Percentiles rank a stretch among this genome's conserved stretches.
phyloP scores from a whole-genome alignment of 2,888 invertebrate species.

The Imbricaverruca yamaguchii region DNA sequence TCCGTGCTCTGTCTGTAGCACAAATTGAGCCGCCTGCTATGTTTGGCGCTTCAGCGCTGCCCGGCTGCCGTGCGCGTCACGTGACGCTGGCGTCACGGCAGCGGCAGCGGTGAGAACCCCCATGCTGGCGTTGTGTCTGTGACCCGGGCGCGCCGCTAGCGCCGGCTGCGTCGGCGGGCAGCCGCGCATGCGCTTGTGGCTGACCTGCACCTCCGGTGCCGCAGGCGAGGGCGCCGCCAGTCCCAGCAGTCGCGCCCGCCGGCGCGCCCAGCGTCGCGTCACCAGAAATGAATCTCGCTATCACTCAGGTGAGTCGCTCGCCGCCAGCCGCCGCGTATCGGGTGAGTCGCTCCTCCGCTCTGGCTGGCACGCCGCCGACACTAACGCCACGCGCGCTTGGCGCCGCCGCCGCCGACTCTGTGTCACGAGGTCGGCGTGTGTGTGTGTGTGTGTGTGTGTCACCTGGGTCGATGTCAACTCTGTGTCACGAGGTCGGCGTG shows the following conservation, averaged over 20 bases:
- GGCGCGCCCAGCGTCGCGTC: slow-evolving; percentile 76
- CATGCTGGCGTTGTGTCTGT: not conserved
- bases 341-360: not conserved
- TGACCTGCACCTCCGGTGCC: not conserved
- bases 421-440: not conserved
- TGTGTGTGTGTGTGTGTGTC: slow-evolving; percentile 23
- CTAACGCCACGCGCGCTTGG: too few relatives aligned
- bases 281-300: slow-evolving; percentile 92
- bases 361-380: too few relatives aligned
- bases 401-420: too few relatives aligned
- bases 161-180: too few relatives aligned
- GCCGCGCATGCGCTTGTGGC: not conserved
- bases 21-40: too few relatives aligned
- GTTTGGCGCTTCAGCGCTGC: too few relatives aligned
- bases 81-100: too few relatives aligned
- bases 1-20: too few relatives aligned
- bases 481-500: not conserved
- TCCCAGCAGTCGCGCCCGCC: slow-evolving; percentile 46
- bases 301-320: slow-evolving; percentile 74
- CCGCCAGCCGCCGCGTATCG: not conserved
- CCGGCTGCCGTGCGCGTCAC: too few relatives aligned
- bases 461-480: too few relatives aligned
- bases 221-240: slow-evolving; percentile 24
- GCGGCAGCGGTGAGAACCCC: not conserved
- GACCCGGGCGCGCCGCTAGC: too few relatives aligned